Conservation (phyloP, 2,888 invertebrate genomes). For the Orthosia incerta region DNA sequence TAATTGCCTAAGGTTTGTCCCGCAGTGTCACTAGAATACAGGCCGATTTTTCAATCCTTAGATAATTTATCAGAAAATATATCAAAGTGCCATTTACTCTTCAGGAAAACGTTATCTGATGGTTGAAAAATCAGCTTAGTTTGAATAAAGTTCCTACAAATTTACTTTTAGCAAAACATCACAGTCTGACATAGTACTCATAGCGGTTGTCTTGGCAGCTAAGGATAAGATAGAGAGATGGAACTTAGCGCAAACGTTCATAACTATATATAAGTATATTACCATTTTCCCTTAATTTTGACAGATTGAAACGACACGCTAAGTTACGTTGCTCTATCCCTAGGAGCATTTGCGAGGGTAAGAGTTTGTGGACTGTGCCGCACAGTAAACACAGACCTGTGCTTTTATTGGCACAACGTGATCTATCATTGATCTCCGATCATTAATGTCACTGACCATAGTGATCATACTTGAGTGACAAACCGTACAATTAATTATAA, state of each 20-base stretch:
- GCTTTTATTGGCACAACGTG: background rate
- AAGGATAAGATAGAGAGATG: background rate
- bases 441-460: conserved; percentile 2
- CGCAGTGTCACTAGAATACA: conserved; percentile 3
- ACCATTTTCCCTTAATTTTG: background rate
- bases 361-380: background rate
- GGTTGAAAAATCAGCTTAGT: background rate
- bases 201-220: background rate
- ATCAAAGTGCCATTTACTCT: background rate
- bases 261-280: too few species aligned
- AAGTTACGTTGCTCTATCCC: background rate
- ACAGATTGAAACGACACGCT: background rate
- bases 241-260: background rate
- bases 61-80: background rate
- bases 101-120: background rate
- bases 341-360: background rate
- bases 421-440: conserved; percentile 2
- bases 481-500: conserved; percentile 30
- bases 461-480: conserved; percentile 23
- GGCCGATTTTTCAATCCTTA: background rate
- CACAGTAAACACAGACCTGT: background rate
- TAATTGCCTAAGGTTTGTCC: conserved; percentile 22
- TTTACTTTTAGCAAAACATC: conserved; percentile 37
- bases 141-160: conserved; percentile 28
- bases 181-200: background rate